Conservation (phyloP, 2,888 invertebrate species). For the Chrysolina haemoptera region DNA sequence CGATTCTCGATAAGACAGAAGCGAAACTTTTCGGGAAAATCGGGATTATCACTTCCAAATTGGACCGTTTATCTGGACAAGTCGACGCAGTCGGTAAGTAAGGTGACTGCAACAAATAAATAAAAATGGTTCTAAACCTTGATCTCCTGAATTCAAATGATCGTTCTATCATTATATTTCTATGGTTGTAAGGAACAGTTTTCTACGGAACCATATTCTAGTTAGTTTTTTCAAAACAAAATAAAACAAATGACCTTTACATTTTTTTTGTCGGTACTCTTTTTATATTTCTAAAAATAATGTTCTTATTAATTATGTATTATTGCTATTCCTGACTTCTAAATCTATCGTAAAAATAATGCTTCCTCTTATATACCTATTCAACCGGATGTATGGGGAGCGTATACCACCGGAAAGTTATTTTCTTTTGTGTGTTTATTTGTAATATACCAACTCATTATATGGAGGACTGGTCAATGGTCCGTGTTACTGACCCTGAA, state of each 20-base stretch:
- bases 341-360: background rate
- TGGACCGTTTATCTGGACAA: slow-evolving; percentile 67
- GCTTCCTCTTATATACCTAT: background rate
- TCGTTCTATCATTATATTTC: too few species aligned
- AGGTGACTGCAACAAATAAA: background rate
- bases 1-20: slow-evolving; percentile 76
- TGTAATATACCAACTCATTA: background rate
- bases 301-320: too few species aligned
- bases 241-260: too few species aligned
- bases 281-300: too few species aligned
- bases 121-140: background rate
- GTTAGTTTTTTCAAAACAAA: too few species aligned
- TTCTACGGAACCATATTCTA: too few species aligned
- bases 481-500: slow-evolving; percentile 27
- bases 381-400: background rate
- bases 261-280: too few species aligned
- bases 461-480: background rate
- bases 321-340: too few species aligned
- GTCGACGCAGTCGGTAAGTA: slow-evolving; percentile 59
- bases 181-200: too few species aligned
- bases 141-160: background rate
- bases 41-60: slow-evolving; percentile 65
- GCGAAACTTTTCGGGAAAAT: slow-evolving; percentile 74
- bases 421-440: slow-evolving; percentile 16
- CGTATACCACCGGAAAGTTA: slow-evolving; percentile 8